Evolutionary conservation across 2,888 invertebrate genomes (phyloP), one percentile per base, ranked within the genome.

Genomic region (Neuroscelio doddi): DNA sequence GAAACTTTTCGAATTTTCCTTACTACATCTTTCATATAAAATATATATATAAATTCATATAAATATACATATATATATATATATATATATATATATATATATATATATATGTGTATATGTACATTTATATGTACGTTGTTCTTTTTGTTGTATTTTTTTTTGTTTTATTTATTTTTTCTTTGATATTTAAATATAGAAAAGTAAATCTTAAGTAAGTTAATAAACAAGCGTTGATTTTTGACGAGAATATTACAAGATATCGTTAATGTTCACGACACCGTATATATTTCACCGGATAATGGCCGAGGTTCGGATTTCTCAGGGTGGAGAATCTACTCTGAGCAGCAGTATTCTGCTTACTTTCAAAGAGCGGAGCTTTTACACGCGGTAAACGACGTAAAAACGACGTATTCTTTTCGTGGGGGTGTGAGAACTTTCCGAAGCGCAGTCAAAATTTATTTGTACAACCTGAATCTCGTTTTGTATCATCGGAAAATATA

Each of bases 281-380:
- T 53, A 53, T 53, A 53, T 42, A 47, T 61, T 59, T 65, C 16
- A 61, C 8, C 47, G 57, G 53, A 52, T 61, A 65, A 65, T 65
- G 61, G 61, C 47, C 39, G 17, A 46, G 58, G 52, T 52, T 65
- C 65, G 56, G 65, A 52, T 65, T 65, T 65, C 59, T 46, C 44
- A 15, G 15, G 10, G 27, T n/a, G n/a, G n/a, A n/a, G n/a, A 53
- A 58, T 64, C 49, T 29, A 32, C 36, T 16, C n/a, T n/a, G n/a
- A n/a, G n/a, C n/a, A n/a, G n/a, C n/a, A n/a, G n/a, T n/a, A n/a
- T n/a, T n/a, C n/a, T n/a, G n/a, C n/a, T n/a, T n/a, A n/a, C n/a
- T n/a, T n/a, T n/a, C n/a, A n/a, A n/a, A n/a, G 53, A 49, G 49
- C 45, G 45, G 53, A n/a, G 64, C 64, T 64, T 64, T 65, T 56